Evolutionary conservation across 1,140 invertebrate genomes (phyloP).

Genomic region (Diachasmimorpha longicaudata): DNA sequence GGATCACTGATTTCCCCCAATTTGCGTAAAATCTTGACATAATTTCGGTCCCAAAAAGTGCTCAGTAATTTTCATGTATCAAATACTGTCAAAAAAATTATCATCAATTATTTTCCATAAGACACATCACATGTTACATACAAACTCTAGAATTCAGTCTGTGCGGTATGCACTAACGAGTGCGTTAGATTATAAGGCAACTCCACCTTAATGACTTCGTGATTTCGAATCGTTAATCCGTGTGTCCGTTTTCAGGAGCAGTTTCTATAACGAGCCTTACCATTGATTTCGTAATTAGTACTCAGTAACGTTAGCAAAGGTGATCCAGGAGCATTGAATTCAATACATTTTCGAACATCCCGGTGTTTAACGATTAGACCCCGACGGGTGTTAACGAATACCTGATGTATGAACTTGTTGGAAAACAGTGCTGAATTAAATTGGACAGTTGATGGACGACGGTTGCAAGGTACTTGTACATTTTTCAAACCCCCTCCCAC

Average conservation of each 20-base stretch:
- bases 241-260: not conserved
- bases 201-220: not conserved
- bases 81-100: too few relatives aligned
- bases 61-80: too few relatives aligned
- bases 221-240: not conserved
- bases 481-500: not conserved
- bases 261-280: not conserved
- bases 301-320: not conserved
- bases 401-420: not conserved
- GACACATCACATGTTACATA: not conserved
- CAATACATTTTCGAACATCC: not conserved
- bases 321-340: not conserved
- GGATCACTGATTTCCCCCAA: too few relatives aligned
- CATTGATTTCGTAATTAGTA: not conserved
- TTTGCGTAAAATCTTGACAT: too few relatives aligned
- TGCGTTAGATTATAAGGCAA: constrained; percentile 10
- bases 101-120: too few relatives aligned
- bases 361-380: not conserved
- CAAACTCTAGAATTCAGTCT: not conserved
- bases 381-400: not conserved
- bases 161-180: constrained; percentile 18
- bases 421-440: not conserved
- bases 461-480: not conserved
- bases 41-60: too few relatives aligned
- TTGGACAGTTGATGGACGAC: not conserved